Percentiles rank a stretch among this genome's conserved stretches.
Conservation (phyloP, 2,888 invertebrate species). For the Diarsia rubi region DNA sequence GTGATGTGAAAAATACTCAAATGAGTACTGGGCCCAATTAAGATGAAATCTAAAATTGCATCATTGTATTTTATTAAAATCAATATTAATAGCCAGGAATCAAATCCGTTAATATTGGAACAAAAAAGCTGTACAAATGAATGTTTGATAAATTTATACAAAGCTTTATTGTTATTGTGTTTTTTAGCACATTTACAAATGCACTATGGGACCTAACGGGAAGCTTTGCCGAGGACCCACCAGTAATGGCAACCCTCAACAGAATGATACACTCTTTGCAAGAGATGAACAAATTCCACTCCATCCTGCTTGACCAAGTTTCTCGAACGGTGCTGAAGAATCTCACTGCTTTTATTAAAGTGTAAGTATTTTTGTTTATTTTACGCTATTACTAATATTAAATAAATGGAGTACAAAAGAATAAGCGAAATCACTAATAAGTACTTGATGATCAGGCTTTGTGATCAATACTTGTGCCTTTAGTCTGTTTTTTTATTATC, state of each 20-base stretch:
- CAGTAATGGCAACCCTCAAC: constrained; percentile 94
- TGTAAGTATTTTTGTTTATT: constrained; percentile 89
- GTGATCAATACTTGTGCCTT: not conserved
- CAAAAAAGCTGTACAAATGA: not conserved
- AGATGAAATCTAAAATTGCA: not conserved
- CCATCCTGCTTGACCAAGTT: constrained; percentile 97
- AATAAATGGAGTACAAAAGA: not conserved
- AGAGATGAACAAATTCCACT: constrained; percentile 98
- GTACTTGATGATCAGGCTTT: not conserved
- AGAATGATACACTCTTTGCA: constrained; percentile 93
- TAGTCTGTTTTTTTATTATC: not conserved
- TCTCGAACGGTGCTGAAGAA: constrained; percentile 97
- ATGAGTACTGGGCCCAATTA: accelerated
- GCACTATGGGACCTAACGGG: constrained; percentile 97
- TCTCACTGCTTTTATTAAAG: constrained; percentile 96
- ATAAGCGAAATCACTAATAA: not conserved
- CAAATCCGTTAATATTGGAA: not conserved
- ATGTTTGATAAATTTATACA: not conserved
- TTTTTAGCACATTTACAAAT: constrained; percentile 94
- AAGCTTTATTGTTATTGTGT: constrained; percentile 12
- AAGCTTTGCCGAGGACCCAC: constrained; percentile 96
- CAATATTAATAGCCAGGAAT: not conserved
- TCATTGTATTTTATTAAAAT: not conserved
- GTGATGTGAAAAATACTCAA: not conserved
- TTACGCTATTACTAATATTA: not conserved